Evolutionary conservation across 2,888 invertebrate genomes (phyloP), one percentile per base, ranked within the genome.

Genomic region (Drosophila nigricruria): DNA sequence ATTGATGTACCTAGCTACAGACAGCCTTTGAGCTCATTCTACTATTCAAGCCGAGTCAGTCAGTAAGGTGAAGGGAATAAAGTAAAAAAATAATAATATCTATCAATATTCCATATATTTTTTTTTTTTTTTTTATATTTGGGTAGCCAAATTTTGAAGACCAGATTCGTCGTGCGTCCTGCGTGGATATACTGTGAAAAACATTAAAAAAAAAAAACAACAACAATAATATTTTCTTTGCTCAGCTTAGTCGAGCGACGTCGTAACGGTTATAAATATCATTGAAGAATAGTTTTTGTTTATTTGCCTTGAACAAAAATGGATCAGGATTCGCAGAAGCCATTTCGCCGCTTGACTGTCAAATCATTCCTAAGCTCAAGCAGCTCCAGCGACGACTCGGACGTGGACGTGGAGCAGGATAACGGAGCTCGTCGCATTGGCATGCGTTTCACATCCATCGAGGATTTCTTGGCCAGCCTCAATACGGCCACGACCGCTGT

Each of bases 381-480:
- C 34, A 50, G 42, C 30, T 56, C 47, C 54, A 3, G 64, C 0
- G 54, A 58, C 1, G 38, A 34, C 1, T 20, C 47, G 16, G 53
- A 32, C 5, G 8, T 32, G 16, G 53, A 32, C 5, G 8, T 32
- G 12, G n/a, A 38, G 14, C 40, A 20, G 20, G 34, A 52, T 0
- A 63, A 42, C 14, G 32, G 12, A 0, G 14, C 42, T 0, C 77
- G 79, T 0, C 77, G 78, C 16, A 40, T 25, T 20, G 79, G 77
- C 5, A 66, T 79, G 14, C 70, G 67, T 1, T 79, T 65, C 30
- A 18, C 65, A 4, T 47, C 45, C 5, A 59, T 73, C 23, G 64
- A 62, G 0, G 80, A 77, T 5, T 79, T 79, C 6, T 25, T 79
- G 14, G 43, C 62, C 27, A 77, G 77, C 20, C 60, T 79, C 5